Evolutionary conservation across 2,888 invertebrate genomes (phyloP).

Genomic region (Malthinus flaveolus): DNA sequence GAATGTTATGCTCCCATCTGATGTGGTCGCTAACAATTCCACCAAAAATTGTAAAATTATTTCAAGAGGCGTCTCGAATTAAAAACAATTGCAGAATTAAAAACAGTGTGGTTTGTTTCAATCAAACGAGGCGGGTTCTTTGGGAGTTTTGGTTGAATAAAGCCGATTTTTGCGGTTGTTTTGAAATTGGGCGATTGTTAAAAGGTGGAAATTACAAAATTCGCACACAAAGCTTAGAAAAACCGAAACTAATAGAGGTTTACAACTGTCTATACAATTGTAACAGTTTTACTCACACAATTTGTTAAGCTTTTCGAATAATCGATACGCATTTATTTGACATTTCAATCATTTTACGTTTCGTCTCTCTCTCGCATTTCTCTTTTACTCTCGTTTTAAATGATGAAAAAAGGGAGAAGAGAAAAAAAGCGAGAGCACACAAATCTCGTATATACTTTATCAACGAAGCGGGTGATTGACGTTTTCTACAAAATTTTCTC

Average conservation of each 20-base stretch:
- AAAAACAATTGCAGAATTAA: too few relatives aligned
- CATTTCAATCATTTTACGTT: conserved; percentile 23
- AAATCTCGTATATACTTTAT: conserved; percentile 31
- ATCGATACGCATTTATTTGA: conserved; percentile 25
- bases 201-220: conserved; percentile 22
- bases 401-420: too few relatives aligned
- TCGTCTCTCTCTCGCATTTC: neutral
- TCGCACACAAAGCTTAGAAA: conserved; percentile 24
- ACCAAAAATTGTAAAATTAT: conserved; percentile 6
- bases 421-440: conserved; percentile 28
- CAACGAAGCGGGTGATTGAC: conserved; percentile 47
- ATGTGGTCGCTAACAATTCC: conserved; percentile 14
- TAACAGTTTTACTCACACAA: conserved; percentile 36
- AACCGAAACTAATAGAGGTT: conserved; percentile 31
- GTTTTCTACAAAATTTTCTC: conserved; percentile 46
- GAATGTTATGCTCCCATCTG: neutral
- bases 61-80: too few relatives aligned
- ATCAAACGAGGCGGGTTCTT: neutral
- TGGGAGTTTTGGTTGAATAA: neutral
- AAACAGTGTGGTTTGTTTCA: too few relatives aligned
- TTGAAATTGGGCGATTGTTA: neutral
- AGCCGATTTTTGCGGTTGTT: neutral
- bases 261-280: conserved; percentile 35
- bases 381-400: conserved; percentile 8
- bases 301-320: conserved; percentile 34